Base-by-base conservation (phyloP, 2,797 vertebrate species). In the Rhinella marina region DNA sequence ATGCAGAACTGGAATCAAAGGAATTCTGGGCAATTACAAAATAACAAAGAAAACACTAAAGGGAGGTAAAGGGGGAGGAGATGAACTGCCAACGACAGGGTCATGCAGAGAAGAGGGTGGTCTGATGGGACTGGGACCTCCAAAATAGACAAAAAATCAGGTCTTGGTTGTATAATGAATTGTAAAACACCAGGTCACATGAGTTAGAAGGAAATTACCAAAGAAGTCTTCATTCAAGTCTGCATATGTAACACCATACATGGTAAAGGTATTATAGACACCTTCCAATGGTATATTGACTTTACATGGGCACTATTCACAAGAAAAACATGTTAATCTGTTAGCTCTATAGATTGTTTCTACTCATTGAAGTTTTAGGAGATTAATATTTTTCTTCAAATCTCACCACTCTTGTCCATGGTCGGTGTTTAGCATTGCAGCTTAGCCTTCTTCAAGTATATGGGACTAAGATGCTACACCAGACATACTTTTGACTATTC, bases 1-100 rank as follows among this genome's bases (percentile, higher is more conserved):
- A 52, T 56, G 81, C 59, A 66, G 52, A 56, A 68, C 17, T 25
- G 61, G n/a, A 82, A 86, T 78, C 66, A 75, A 59, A 57, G 82
- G 81, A 87, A 90, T 84, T 84, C 68, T 81, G 27, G 25, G 50
- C 64, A 77, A 90, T 84, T 72, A 90, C 29, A 81, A 84, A 13
- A 13, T 14, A 87, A 90, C 86, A 90, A 90, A 87, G 88, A 72
- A 70, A 68, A 82, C 66, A 62, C 52, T 75, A 61, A 87, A 72
- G 86, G 81, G 88, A 70, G 73, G 81, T 82, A 82, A 86, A 27
- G 16, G 73, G 68, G 88, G 84, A 86, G 81, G 88, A 84, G 75
- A 87, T 76, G 84, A 88, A 86, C 79, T 82, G 59, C 88, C 54
- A 77, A 73, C 25, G 29, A 81, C 23, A 66, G 59, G 84, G 79